A percentile compares a stretch with the other conserved stretches of the same genome.
Conservation (phyloP, 2,888 invertebrate species). For the Boloria euphrosyne region DNA sequence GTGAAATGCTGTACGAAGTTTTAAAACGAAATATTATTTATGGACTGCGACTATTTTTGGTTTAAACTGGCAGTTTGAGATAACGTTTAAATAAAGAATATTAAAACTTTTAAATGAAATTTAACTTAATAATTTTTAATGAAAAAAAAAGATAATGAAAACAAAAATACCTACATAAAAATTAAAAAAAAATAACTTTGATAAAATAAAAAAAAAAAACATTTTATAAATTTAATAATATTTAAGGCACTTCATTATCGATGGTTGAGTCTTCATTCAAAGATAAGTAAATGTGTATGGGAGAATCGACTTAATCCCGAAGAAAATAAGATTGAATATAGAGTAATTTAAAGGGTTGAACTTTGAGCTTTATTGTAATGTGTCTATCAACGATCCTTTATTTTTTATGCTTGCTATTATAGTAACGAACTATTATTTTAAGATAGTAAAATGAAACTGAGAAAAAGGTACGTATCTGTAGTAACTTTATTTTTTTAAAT, state of each 20-base stretch:
- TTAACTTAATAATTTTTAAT: not conserved
- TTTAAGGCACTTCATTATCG: not conserved
- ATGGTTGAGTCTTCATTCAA: not conserved
- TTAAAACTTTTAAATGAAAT: not conserved
- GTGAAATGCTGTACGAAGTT: slow-evolving; percentile 25
- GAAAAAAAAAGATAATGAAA: not conserved
- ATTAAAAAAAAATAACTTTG: not conserved
- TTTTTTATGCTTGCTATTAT: not conserved
- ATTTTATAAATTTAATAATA: not conserved
- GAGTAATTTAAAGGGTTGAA: not conserved
- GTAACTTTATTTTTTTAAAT: too few relatives aligned
- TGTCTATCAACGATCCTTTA: slow-evolving; percentile 9
- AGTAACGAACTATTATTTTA: slow-evolving; percentile 4
- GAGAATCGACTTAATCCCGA: not conserved
- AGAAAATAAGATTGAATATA: slow-evolving; percentile 8
- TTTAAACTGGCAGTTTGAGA: not conserved
- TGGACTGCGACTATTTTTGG: slow-evolving; percentile 1
- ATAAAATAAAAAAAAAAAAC: not conserved
- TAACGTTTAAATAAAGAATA: not conserved
- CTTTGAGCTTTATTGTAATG: slow-evolving; percentile 15
- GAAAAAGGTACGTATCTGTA: not conserved
- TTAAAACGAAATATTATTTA: slow-evolving; percentile 18
- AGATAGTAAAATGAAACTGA: not conserved
- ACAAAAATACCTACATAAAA: not conserved
- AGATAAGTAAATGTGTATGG: too few relatives aligned